Evolutionary conservation across 1,140 invertebrate genomes (phyloP), one percentile per base, ranked within the genome.

Genomic region (Drosophila busckii): DNA sequence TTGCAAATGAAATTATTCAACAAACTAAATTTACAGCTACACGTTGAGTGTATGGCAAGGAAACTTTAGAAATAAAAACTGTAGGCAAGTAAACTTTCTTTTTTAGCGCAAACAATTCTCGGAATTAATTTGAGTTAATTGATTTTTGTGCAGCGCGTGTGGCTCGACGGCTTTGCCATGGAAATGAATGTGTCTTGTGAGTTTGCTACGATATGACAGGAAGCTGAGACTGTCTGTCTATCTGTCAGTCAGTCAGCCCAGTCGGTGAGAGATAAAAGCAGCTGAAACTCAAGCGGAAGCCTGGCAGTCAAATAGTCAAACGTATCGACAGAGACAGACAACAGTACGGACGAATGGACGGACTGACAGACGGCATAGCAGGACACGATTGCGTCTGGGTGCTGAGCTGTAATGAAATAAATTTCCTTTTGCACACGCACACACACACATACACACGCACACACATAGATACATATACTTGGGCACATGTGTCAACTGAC

Each of bases 91-190:
- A 58, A 65, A 41, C 31, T 65, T 56, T n/a, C n/a, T n/a, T 70
- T 44, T 37, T 32, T 48, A 46, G 25, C 31, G 37, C 29, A 35
- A 42, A 63, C 50, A 38, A 48, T 59, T 73, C 59, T 49, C 56
- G 41, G 63, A 78, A 65, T 73, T 80, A 80, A 80, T 80, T 78
- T 68, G 68, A 78, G 68, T 71, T 78, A 78, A 82, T 78, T 78
- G 73, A 80, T 68, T 78, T 75, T 68, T 67, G 25, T 55, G 58
- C 62, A 56, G 55, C 71, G 31, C 56, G 59, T 62, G 62, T 80
- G 56, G 67, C 10, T 8, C 10, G 13, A 22, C n/a, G n/a, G n/a
- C n/a, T n/a, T n/a, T n/a, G n/a, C 31, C 53, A 53, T 44, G 31
- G 55, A 53, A 53, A 53, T 44, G 41, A 38, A 53, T 60, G 20